These are phyloP conservation scores for Mastomys natalensis DNA, from an alignment of 2,113 vertebrate genomes.

Conservation along the genomic window DNA sequence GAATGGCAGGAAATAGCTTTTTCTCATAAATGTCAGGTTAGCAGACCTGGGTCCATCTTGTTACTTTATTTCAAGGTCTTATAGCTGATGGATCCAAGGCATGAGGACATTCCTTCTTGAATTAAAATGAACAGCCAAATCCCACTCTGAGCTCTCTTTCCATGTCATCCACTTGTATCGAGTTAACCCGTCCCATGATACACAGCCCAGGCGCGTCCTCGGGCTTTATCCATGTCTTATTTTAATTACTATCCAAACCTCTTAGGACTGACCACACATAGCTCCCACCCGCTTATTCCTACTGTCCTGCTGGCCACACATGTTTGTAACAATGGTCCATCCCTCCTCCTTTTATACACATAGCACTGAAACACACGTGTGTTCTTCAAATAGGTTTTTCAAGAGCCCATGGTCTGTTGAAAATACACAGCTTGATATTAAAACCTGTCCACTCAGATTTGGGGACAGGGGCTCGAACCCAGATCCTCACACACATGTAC, in stretches of 20 bases:
- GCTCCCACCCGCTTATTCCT: accelerated
- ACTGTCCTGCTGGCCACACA: not conserved
- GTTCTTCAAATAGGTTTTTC: not conserved
- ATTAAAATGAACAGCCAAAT: constrained; percentile 4
- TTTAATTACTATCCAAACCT: no score
- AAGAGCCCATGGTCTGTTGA: not conserved
- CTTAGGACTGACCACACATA: accelerated
- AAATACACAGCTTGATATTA: not conserved
- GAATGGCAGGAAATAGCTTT: not conserved
- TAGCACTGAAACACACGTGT: not conserved
- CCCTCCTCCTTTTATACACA: accelerated
- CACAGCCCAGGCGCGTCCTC: accelerated
- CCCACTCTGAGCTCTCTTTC: not conserved
- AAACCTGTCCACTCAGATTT: not conserved
- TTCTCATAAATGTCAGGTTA: not conserved
- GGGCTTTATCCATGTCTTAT: accelerated
- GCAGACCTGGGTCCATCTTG: not conserved
- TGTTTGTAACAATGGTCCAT: not conserved
- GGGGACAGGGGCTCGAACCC: accelerated
- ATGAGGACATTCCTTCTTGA: not conserved
- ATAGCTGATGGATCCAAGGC: not conserved
- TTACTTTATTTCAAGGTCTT: not conserved
- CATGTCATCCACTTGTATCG: accelerated
- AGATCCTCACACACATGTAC: not conserved
- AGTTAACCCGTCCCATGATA: not conserved